Conservation (phyloP, 2,797 vertebrate species). For the Apodemus agrarius region DNA sequence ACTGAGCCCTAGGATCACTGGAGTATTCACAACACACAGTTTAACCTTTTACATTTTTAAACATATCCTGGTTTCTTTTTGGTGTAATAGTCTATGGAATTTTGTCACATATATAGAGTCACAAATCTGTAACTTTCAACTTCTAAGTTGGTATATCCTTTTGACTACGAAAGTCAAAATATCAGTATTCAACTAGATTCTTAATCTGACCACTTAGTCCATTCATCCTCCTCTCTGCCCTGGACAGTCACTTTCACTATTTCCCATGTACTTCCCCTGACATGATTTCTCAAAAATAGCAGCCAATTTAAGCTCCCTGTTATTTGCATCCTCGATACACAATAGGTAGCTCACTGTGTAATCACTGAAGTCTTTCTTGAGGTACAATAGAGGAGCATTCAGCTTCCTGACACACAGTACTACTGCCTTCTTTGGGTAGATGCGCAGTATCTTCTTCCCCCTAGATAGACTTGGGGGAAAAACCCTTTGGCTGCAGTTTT, state of each 20-base stretch:
- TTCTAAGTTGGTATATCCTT: neutral
- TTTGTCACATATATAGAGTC: neutral
- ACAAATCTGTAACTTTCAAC: neutral
- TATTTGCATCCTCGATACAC: neutral
- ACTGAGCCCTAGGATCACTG: neutral
- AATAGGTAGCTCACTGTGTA: neutral
- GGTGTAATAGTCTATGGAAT: neutral
- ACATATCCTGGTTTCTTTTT: neutral
- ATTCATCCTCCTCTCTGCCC: neutral
- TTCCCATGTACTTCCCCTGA: neutral
- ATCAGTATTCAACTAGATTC: neutral
- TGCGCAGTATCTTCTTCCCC: neutral
- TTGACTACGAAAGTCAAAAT: neutral
- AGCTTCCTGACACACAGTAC: neutral
- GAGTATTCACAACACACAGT: neutral
- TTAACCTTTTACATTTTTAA: neutral
- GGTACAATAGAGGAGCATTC: neutral
- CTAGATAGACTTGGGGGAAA: neutral
- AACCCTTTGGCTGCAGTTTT: neutral
- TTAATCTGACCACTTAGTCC: neutral
- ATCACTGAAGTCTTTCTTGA: neutral
- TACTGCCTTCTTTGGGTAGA: neutral
- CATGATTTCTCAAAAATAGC: conserved; percentile 13
- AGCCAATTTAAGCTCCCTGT: neutral
- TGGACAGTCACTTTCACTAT: neutral